Conservation (phyloP, 2,113 vertebrate species). For the Candoia aspera region DNA sequence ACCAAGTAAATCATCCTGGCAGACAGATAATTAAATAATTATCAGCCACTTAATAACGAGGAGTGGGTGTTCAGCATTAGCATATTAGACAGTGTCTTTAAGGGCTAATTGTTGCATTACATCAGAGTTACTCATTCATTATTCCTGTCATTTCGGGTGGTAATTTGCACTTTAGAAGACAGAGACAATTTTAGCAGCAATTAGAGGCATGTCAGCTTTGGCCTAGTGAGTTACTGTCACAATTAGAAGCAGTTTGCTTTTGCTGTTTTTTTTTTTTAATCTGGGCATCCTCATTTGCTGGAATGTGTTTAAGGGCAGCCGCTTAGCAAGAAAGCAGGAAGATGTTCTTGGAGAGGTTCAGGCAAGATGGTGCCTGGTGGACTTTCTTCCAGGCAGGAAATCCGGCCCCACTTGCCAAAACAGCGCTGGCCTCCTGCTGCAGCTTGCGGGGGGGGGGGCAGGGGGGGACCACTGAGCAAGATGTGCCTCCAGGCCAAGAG, state of each 20-base stretch:
- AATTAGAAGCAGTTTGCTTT: constrained; percentile 75
- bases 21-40: constrained; percentile 91
- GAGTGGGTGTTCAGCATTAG: constrained; percentile 85
- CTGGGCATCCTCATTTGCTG: constrained; percentile 75
- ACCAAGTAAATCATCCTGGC: constrained; percentile 87
- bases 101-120: constrained; percentile 89
- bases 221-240: constrained; percentile 87
- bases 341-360: background rate
- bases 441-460: accelerated
- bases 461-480: constrained; percentile 3
- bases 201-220: constrained; percentile 85
- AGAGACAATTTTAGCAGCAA: constrained; percentile 89
- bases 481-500: background rate
- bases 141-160: constrained; percentile 87
- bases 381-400: background rate
- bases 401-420: background rate
- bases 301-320: constrained; percentile 72
- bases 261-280: background rate
- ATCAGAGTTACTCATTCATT: constrained; percentile 88
- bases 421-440: background rate
- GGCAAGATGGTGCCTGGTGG: background rate
- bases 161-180: constrained; percentile 88
- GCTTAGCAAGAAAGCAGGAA: constrained; percentile 39
- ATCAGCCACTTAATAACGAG: constrained; percentile 87
- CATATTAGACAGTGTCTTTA: constrained; percentile 86